Percentiles rank a stretch among this genome's conserved stretches.
These are phyloP conservation scores for Rhagonycha fulva DNA, from an alignment of 2,888 invertebrate species.

Conservation along the genomic window DNA sequence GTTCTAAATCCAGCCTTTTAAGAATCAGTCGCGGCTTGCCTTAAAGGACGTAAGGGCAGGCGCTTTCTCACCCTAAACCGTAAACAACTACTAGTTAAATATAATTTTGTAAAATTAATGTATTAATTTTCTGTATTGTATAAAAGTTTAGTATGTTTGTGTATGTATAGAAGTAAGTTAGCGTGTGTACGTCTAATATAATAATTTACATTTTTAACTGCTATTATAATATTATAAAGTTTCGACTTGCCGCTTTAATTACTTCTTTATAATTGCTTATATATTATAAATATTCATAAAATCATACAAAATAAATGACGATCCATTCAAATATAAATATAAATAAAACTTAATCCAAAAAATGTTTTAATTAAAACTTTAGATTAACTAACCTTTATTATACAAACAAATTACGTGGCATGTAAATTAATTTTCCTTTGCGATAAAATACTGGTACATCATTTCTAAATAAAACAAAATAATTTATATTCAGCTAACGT, in stretches of 20 bases:
- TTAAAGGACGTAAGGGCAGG: no score
- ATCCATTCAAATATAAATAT: not conserved
- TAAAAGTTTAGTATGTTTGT: not conserved
- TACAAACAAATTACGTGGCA: slow-evolving; percentile 8
- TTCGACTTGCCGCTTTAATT: not conserved
- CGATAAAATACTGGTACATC: not conserved
- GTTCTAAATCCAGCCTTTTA: not conserved
- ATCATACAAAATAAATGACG: not conserved
- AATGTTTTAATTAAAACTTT: not conserved
- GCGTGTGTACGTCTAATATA: not conserved
- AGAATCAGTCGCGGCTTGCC: not conserved
- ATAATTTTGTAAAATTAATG: no score
- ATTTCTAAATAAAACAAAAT: slow-evolving; percentile 9
- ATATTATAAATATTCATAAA: not conserved
- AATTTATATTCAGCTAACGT: slow-evolving; percentile 11
- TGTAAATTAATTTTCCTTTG: slow-evolving; percentile 4
- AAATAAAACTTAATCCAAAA: not conserved
- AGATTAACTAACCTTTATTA: not conserved
- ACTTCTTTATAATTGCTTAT: not conserved
- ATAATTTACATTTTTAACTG: not conserved
- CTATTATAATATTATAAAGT: not conserved
- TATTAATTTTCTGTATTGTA: not conserved
- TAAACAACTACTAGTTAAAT: no score
- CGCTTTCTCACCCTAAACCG: no score
- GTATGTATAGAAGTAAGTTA: not conserved